Conservation (phyloP, 1,140 invertebrate species). For the Conus ventricosus region DNA sequence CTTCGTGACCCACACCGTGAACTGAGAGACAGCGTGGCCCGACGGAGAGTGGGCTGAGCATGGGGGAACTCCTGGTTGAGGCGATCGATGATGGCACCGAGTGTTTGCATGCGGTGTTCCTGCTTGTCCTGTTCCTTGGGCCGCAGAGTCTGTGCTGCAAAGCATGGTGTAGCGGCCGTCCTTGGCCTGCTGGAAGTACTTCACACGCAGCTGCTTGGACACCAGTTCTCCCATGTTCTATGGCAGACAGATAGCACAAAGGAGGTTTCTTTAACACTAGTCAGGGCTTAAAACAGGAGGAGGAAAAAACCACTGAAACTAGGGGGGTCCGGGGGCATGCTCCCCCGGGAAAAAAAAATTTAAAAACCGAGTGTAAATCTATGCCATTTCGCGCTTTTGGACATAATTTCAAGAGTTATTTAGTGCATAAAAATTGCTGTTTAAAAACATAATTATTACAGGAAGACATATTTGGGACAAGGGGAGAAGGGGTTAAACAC, state of each 20-base stretch:
- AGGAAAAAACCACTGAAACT: too few species aligned
- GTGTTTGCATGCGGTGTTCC: constrained; percentile 67
- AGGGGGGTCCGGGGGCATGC: too few species aligned
- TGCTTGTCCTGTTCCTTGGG: constrained; percentile 71
- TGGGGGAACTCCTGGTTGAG: constrained; percentile 72
- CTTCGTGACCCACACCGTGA: constrained; percentile 35
- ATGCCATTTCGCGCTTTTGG: too few species aligned
- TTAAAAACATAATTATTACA: too few species aligned
- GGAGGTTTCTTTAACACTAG: too few species aligned
- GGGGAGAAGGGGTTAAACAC: too few species aligned
- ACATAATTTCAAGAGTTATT: too few species aligned
- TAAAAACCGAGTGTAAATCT: too few species aligned
- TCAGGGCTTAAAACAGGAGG: too few species aligned
- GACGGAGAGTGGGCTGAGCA: constrained; percentile 67
- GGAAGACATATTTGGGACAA: too few species aligned
- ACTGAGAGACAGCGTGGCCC: constrained; percentile 61
- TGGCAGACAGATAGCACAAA: background rate
- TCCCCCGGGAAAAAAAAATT: too few species aligned
- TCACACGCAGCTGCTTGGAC: constrained; percentile 69
- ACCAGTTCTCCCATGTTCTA: constrained; percentile 69
- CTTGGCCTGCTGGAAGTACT: constrained; percentile 73
- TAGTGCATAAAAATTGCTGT: too few species aligned
- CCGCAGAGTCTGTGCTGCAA: constrained; percentile 61
- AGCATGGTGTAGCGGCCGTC: constrained; percentile 70
- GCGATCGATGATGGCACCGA: constrained; percentile 70